Conservation (phyloP, 2,888 invertebrate species). For the Argyra leucocephala region DNA sequence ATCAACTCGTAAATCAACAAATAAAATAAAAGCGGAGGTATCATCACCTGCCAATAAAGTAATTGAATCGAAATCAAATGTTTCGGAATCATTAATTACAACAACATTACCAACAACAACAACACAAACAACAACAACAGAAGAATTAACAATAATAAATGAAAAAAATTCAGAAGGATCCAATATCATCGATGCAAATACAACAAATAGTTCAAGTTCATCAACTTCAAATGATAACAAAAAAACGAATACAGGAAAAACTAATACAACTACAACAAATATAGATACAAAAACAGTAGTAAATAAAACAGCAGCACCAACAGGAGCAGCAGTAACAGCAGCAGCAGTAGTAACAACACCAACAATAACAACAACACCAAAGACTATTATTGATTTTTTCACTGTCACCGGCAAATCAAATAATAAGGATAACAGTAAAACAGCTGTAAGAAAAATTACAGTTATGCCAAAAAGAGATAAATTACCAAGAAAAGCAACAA, state of each 20-base stretch:
- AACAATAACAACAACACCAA: neutral
- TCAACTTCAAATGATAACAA: neutral
- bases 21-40: neutral
- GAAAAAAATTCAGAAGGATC: neutral
- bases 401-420: neutral
- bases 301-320: neutral
- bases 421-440: neutral
- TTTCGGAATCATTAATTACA: neutral
- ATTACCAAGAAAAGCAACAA: conserved; percentile 4
- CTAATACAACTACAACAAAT: neutral
- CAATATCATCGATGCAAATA: neutral
- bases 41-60: neutral
- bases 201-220: neutral
- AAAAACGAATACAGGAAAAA: neutral
- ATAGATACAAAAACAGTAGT: neutral
- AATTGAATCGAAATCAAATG: neutral
- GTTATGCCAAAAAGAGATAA: conserved; percentile 4
- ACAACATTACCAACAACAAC: neutral
- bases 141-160: neutral
- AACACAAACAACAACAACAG: neutral
- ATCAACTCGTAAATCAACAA: neutral
- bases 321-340: neutral
- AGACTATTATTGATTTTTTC: neutral
- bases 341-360: neutral
- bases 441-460: neutral